Evolutionary conservation across 2,113 vertebrate species (phyloP).

Genomic region (Xiphorhynchus elegans): DNA sequence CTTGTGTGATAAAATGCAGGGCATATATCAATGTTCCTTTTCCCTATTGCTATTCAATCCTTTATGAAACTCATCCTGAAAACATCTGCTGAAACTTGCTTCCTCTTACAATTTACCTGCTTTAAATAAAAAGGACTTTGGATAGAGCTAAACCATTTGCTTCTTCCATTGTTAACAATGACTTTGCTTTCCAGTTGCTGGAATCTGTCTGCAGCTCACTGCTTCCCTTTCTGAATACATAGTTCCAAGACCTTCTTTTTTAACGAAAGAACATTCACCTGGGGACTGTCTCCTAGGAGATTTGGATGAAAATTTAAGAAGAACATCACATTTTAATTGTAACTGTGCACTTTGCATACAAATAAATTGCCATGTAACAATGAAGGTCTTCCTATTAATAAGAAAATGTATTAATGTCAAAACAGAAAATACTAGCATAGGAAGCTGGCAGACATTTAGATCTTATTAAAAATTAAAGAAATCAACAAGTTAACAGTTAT

Average conservation of each 20-base stretch:
- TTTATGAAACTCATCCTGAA: conserved; percentile 69
- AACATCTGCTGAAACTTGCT: conserved; percentile 58
- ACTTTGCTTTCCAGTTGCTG: conserved; percentile 48
- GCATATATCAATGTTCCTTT: conserved; percentile 72
- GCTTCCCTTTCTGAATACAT: conserved; percentile 55
- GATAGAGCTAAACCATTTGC: conserved; percentile 51
- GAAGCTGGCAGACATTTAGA: conserved; percentile 43
- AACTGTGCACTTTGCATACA: conserved; percentile 30
- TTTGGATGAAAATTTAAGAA: conserved; percentile 46
- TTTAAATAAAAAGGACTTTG: conserved; percentile 47
- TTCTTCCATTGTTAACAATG: conserved; percentile 45
- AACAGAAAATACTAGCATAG: conserved; percentile 46
- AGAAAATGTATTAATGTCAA: conserved; percentile 26
- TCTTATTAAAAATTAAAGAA: conserved; percentile 52
- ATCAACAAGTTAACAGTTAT: conserved; percentile 49
- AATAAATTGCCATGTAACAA: conserved; percentile 55
- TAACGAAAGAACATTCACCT: conserved; percentile 54
- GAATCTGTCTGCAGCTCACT: conserved; percentile 50
- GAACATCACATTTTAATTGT: conserved; percentile 65
- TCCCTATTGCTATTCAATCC: conserved; percentile 71
- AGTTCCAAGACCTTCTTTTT: conserved; percentile 65
- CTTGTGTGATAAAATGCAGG: conserved; percentile 58
- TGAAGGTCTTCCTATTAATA: conserved; percentile 20
- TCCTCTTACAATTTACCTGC: conserved; percentile 4
- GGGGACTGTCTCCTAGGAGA: conserved; percentile 48